Base-by-base conservation (phyloP, 2,113 vertebrate genomes). In the Chauna torquata region DNA sequence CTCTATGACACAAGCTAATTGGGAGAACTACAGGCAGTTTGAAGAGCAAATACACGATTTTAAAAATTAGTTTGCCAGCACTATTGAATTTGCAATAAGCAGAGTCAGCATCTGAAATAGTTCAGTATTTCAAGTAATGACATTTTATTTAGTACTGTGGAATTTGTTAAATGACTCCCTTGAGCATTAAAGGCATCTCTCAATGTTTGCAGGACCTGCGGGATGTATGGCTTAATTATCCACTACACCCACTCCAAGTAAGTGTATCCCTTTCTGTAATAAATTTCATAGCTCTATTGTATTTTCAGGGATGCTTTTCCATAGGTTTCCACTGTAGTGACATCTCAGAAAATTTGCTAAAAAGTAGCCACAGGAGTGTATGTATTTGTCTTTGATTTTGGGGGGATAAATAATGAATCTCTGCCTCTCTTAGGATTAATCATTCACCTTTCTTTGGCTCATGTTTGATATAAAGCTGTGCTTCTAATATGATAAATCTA, bases 221-320 rank as follows among this genome's bases (percentile, higher is more conserved):
- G 78, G 99, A 99, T 96, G 99, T 99, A 96, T 99, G 99, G 99
- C 99, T 99, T 98, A 98, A 99, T 99, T 99, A 98, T 97, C 99
- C 99, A 47, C 98, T 99, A 65, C 99, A 99, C 98, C 99, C 99
- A 96, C 98, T 99, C 92, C 99, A 99, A 98, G 99, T 99, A 97
- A 98, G 99, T 98, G 25, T 97, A 78, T 95, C 94, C 86, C 65
- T 93, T 94, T 96, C 91, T 92, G 14, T 80, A 88, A 81, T 94
- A 62, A 91, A 72, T 88, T 96, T 82, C 40, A 82, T 82, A 57
- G 30, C 44, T 79, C 36, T 54, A 3, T 70, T 97, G 88, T 71
- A 80, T 77, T 96, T 95, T 94, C 34, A 82, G 42, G 70, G 70
- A 82, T 93, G 42, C 34, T 92, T 91, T 92, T 96, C 71, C 59